Percentiles rank a stretch among this genome's conserved stretches.
These are phyloP conservation scores for Arizona elegans DNA, from an alignment of 2,113 vertebrate species.

Conservation along the genomic window DNA sequence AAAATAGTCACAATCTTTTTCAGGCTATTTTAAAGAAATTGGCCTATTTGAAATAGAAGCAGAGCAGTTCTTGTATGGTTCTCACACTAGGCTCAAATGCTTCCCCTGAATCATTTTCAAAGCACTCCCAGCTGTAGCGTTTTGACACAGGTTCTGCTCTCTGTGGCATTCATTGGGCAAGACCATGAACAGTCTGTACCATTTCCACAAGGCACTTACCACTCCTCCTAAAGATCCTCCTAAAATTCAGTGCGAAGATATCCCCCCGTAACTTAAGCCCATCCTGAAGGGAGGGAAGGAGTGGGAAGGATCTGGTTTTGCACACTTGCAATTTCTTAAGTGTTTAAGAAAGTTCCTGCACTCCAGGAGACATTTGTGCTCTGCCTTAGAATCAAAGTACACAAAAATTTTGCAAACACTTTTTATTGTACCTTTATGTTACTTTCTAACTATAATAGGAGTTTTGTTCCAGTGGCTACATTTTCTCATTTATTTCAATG, in stretches of 20 bases:
- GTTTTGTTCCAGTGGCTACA: background rate
- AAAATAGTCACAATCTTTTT: background rate
- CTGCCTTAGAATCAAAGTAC: background rate
- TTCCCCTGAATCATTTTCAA: background rate
- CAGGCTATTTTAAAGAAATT: background rate
- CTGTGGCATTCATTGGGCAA: background rate
- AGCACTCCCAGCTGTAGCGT: background rate
- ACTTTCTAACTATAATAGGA: background rate
- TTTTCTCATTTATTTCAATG: slow-evolving; percentile 27
- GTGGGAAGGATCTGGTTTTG: background rate
- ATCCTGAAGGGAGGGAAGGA: background rate
- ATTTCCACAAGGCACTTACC: background rate
- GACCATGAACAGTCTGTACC: background rate
- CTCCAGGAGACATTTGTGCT: background rate
- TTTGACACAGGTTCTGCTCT: background rate
- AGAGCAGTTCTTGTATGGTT: background rate
- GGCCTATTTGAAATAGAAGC: background rate
- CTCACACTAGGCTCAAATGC: background rate
- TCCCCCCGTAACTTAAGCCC: background rate
- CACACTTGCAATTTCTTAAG: background rate
- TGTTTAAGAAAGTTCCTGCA: background rate
- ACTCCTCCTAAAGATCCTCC: no score
- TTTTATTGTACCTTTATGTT: background rate
- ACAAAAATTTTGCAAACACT: background rate
- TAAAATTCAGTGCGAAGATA: background rate